Conservation (phyloP, 2,113 vertebrate genomes). For the Tetrao urogallus region DNA sequence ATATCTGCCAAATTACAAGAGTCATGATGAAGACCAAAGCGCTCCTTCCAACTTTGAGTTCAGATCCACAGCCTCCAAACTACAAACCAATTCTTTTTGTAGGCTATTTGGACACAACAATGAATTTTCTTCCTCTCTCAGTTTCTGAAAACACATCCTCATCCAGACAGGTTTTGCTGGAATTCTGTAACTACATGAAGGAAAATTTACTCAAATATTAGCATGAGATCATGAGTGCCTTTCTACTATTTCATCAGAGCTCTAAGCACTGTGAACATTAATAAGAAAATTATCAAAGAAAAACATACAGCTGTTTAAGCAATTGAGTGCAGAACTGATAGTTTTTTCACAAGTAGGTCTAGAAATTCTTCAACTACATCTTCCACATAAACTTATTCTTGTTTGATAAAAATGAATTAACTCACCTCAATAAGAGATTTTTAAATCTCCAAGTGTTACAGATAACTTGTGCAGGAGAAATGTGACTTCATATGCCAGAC, state of each 20-base stretch:
- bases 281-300: background rate
- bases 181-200: background rate
- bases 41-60: background rate
- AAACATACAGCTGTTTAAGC: background rate
- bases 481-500: background rate
- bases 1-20: rapidly evolving
- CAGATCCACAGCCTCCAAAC: background rate
- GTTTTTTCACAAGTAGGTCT: background rate
- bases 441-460: background rate
- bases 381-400: background rate
- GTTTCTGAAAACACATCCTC: background rate
- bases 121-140: background rate
- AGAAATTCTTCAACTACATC: background rate
- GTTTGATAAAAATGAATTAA: conserved; percentile 26
- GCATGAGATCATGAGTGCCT: background rate
- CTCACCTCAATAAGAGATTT: background rate
- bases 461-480: background rate
- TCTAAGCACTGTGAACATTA: background rate
- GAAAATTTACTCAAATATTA: background rate
- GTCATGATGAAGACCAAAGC: background rate
- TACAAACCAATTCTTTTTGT: background rate
- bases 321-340: background rate
- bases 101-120: background rate
- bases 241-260: background rate
- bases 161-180: background rate